phyloP scores from a whole-genome alignment of 2,888 invertebrate genomes.

The Ptilodon capucinus region DNA sequence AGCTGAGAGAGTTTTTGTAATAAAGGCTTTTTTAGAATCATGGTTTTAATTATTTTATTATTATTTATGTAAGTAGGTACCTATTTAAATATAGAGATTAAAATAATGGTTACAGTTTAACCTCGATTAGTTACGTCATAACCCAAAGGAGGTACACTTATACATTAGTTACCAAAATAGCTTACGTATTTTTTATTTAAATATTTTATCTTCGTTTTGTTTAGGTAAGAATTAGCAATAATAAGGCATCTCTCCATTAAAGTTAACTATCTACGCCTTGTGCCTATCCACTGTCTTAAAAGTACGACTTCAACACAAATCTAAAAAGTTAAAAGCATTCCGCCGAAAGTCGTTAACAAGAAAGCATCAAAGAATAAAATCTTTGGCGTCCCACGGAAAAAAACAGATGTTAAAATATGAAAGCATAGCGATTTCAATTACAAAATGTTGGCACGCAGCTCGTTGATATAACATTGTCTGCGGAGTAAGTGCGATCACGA shows the following conservation, averaged over 20 bases:
- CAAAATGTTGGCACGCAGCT: constrained; percentile 1
- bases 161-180: no score
- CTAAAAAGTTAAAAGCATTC: constrained; percentile 9
- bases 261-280: no score
- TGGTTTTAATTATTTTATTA: constrained; percentile 18
- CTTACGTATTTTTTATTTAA: no score
- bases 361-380: background rate
- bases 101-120: no score
- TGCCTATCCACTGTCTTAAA: no score
- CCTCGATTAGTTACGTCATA: no score
- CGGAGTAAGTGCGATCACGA: background rate
- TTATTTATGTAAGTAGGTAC: no score
- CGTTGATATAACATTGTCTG: background rate
- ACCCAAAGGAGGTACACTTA: no score
- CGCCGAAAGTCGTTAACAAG: constrained; percentile 4
- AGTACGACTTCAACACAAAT: background rate
- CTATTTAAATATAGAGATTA: no score
- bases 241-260: no score
- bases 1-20: constrained; percentile 68
- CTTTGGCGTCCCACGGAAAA: background rate
- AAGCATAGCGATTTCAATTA: constrained; percentile 3
- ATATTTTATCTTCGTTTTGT: no score
- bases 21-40: constrained; percentile 60
- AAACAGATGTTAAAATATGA: constrained; percentile 2
- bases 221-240: no score